Conservation (phyloP, 2,888 invertebrate genomes). For the Papilio gigon region DNA sequence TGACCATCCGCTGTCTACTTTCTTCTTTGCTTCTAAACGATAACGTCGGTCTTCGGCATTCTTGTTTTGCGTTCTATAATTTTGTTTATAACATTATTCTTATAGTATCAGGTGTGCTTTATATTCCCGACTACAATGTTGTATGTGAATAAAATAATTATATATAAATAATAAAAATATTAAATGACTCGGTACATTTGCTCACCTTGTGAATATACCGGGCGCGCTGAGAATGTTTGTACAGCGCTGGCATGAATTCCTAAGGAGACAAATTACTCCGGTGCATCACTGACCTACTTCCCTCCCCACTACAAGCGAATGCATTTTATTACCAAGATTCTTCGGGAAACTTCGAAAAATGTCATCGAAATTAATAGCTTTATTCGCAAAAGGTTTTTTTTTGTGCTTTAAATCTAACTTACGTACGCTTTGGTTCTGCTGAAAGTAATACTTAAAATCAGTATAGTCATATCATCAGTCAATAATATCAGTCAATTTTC, state of each 20-base stretch:
- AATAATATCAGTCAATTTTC: too few relatives aligned
- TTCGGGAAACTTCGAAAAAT: constrained; percentile 23
- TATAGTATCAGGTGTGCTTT: background rate
- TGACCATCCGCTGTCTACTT: too few relatives aligned
- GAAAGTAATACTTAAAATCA: too few relatives aligned
- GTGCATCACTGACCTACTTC: constrained; percentile 36
- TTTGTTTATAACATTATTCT: too few relatives aligned
- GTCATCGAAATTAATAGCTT: constrained; percentile 15
- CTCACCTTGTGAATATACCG: constrained; percentile 34
- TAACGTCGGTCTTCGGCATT: too few relatives aligned
- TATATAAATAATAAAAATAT: constrained; percentile 17
- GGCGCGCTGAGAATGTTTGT: constrained; percentile 36
- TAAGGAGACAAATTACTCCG: constrained; percentile 39
- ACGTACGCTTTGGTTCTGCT: too few relatives aligned
- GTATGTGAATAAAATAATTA: background rate
- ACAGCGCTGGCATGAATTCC: constrained; percentile 37
- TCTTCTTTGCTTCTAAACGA: too few relatives aligned
- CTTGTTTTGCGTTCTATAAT: too few relatives aligned
- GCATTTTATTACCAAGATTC: constrained; percentile 23
- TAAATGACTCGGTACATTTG: constrained; percentile 24
- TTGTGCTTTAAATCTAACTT: background rate
- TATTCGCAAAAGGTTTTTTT: background rate
- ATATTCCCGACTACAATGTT: background rate
- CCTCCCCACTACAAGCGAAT: constrained; percentile 13
- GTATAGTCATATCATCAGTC: too few relatives aligned